phyloP scores from a whole-genome alignment of 2,113 vertebrate species.

The Mobula hypostoma region DNA sequence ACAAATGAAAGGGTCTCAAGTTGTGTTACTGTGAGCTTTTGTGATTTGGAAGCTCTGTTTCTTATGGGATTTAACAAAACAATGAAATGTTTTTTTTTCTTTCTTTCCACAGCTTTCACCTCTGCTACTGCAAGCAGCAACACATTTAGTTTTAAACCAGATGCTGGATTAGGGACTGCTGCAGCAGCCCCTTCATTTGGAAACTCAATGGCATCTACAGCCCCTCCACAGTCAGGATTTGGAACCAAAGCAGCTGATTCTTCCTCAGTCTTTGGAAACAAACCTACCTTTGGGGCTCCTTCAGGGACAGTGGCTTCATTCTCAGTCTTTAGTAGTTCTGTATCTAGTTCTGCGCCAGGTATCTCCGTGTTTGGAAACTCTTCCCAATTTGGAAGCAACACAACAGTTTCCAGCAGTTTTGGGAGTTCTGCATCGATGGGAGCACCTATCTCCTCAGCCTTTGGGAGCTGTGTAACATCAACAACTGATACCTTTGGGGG shows the following conservation, averaged over 20 bases:
- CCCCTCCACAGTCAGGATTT: constrained; percentile 45
- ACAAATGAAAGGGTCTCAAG: background rate
- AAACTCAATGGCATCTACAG: constrained; percentile 40
- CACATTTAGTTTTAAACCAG: constrained; percentile 67
- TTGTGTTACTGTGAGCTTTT: background rate
- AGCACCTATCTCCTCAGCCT: background rate
- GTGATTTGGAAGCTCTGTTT: background rate
- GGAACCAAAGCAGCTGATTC: constrained; percentile 35
- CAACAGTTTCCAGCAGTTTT: background rate
- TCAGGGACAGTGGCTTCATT: background rate
- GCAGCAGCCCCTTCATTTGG: constrained; percentile 38
- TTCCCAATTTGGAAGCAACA: constrained; percentile 29
- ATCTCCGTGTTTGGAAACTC: constrained; percentile 44
- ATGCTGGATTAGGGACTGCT: constrained; percentile 47
- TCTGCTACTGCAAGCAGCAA: constrained; percentile 44
- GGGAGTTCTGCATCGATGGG: background rate
- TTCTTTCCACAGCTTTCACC: constrained; percentile 57
- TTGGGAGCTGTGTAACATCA: background rate
- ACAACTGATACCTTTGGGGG: background rate
- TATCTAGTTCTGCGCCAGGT: constrained; percentile 36
- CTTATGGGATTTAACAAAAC: background rate
- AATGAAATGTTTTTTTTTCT: background rate
- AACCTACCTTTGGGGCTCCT: constrained; percentile 45
- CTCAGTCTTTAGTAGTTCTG: constrained; percentile 34
- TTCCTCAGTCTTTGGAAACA: constrained; percentile 39